Percentiles rank a stretch among this genome's conserved stretches.
phyloP scores from a whole-genome alignment of 2,113 vertebrate species.

The Geococcyx californianus region DNA sequence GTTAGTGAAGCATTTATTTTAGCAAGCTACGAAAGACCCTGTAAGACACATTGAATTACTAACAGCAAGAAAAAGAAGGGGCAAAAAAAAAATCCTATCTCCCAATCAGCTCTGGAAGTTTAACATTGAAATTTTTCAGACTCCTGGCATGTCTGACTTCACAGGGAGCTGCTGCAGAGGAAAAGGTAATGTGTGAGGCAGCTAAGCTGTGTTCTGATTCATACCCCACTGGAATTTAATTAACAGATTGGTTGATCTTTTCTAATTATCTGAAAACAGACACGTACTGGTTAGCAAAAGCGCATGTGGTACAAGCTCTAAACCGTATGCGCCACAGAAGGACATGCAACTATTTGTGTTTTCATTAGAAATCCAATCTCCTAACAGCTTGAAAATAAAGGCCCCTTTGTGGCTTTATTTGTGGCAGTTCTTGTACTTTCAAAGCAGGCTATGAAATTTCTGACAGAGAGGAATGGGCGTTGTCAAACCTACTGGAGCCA shows the following conservation, averaged over 20 bases:
- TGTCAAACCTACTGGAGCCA: slow-evolving; percentile 40
- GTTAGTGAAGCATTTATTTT: neutral
- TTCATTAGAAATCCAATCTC: neutral
- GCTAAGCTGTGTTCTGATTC: neutral
- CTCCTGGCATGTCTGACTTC: neutral
- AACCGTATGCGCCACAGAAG: neutral
- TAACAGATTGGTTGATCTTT: neutral
- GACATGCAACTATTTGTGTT: neutral
- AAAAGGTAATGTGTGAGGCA: neutral
- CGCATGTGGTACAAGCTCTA: neutral
- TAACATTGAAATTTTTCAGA: neutral
- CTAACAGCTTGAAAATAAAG: slow-evolving; percentile 10
- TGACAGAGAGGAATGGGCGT: slow-evolving; percentile 17
- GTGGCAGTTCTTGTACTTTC: neutral
- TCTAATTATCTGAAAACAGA: neutral
- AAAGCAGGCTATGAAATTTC: neutral
- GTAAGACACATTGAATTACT: neutral
- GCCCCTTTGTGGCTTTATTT: neutral
- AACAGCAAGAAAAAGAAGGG: neutral
- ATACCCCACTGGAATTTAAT: neutral
- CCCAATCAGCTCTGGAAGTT: neutral
- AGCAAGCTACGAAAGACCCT: neutral
- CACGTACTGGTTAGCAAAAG: neutral
- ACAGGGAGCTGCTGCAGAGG: neutral
- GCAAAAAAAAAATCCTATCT: neutral